These are phyloP conservation scores for Calameuta pallipes DNA, from an alignment of 2,888 invertebrate genomes.

Conservation along the genomic window DNA sequence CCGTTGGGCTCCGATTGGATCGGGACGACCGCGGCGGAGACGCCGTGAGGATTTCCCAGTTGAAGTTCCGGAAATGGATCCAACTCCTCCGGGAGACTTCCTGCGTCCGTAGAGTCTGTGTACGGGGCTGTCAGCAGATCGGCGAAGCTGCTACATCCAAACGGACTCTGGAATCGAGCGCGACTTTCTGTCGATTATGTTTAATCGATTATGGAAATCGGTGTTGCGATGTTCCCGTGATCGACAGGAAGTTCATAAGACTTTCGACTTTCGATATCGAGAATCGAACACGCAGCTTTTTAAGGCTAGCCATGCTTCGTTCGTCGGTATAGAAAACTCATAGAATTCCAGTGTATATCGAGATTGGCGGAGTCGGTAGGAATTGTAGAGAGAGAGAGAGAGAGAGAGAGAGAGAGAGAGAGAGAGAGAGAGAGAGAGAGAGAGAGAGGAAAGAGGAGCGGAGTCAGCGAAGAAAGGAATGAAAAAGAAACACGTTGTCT, in stretches of 20 bases:
- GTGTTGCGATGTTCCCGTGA: not conserved
- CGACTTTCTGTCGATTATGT: not conserved
- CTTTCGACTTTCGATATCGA: not conserved
- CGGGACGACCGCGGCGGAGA: conserved; percentile 47
- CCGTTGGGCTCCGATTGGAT: conserved; percentile 57
- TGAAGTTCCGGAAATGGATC: conserved; percentile 80
- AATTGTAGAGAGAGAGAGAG: not conserved
- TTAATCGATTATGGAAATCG: not conserved
- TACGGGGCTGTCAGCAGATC: conserved; percentile 81
- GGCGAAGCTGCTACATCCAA: conserved; percentile 82
- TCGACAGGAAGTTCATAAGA: not conserved
- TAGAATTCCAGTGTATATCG: too few species aligned
- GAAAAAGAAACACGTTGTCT: too few species aligned
- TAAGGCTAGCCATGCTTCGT: too few species aligned
- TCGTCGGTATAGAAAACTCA: too few species aligned
- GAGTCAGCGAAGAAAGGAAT: too few species aligned
- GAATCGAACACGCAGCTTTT: too few species aligned
- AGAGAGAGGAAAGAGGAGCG: too few species aligned
- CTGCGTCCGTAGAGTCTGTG: conserved; percentile 73
- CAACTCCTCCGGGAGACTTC: conserved; percentile 78
- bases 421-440: too few species aligned
- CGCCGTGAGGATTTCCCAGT: conserved; percentile 54
- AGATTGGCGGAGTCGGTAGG: too few species aligned
- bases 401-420: too few species aligned
- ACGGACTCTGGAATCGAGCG: conserved; percentile 73